phyloP scores from a whole-genome alignment of 2,113 vertebrate genomes.

The Eurypyga helias region DNA sequence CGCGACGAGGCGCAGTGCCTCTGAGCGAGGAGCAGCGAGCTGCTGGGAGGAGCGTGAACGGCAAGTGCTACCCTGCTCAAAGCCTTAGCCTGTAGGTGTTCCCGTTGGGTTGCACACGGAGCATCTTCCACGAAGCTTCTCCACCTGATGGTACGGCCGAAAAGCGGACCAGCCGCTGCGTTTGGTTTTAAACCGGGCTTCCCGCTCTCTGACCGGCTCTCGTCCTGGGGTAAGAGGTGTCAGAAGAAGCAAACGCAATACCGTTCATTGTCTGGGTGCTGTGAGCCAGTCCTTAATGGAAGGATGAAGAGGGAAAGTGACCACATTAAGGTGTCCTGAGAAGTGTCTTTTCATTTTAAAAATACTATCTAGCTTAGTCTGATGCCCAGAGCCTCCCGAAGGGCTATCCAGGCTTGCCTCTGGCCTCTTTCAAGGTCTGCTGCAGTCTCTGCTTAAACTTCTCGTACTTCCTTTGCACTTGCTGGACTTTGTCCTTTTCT shows the following conservation, averaged over 20 bases:
- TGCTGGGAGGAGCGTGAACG: not conserved
- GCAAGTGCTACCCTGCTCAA: not conserved
- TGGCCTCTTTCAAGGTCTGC: slow-evolving; percentile 80
- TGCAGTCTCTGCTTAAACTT: slow-evolving; percentile 86
- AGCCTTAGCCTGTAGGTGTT: not conserved
- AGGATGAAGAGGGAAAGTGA: not conserved
- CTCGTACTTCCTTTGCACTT: slow-evolving; percentile 86
- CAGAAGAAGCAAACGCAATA: not conserved
- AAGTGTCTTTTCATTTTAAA: slow-evolving; percentile 66
- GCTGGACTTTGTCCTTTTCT: slow-evolving; percentile 89
- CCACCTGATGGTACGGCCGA: not conserved
- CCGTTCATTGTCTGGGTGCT: not conserved
- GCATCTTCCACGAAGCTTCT: not conserved
- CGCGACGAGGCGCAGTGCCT: not conserved
- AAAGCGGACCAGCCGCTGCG: not conserved
- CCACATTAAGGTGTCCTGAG: slow-evolving; percentile 72
- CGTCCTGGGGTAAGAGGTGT: not conserved
- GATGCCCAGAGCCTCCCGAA: not conserved
- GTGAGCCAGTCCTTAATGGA: slow-evolving; percentile 2
- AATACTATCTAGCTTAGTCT: slow-evolving; percentile 58
- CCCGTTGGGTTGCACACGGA: not conserved
- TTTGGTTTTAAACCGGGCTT: not conserved
- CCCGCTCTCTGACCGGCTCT: not conserved
- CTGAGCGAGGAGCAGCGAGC: not conserved
- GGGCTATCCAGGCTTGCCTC: slow-evolving; percentile 79